Conservation (phyloP, 2,113 vertebrate genomes). For the Oplegnathus fasciatus region DNA sequence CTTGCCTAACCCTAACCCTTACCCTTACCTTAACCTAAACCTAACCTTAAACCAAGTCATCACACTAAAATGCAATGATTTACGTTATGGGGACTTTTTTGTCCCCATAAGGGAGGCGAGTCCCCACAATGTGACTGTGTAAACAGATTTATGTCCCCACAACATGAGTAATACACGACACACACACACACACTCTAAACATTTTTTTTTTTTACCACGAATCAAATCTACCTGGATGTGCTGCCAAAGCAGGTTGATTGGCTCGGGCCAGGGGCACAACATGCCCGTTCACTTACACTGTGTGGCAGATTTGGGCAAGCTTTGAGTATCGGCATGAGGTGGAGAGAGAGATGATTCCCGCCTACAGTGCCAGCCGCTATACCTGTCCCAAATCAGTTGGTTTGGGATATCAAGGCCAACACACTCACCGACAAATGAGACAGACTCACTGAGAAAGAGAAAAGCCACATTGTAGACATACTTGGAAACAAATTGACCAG, state of each 20-base stretch:
- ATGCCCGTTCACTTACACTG: not conserved
- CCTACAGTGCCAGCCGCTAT: not conserved
- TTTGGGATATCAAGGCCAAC: constrained; percentile 11
- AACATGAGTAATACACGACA: too few relatives aligned
- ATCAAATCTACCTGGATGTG: constrained; percentile 3
- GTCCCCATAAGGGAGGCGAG: too few relatives aligned
- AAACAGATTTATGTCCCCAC: too few relatives aligned
- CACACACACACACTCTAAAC: not conserved
- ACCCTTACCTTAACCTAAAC: too few relatives aligned
- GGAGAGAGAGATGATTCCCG: constrained; percentile 16
- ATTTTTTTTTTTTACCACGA: not conserved
- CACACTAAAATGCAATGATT: too few relatives aligned
- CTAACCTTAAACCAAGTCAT: too few relatives aligned
- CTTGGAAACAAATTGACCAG: not conserved
- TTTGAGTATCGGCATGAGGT: constrained; percentile 2
- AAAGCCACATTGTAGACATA: not conserved
- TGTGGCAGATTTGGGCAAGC: not conserved
- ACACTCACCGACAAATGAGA: constrained; percentile 12
- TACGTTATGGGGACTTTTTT: too few relatives aligned
- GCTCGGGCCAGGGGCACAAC: not conserved
- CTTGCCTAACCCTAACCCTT: too few relatives aligned
- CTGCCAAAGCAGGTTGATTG: constrained; percentile 2
- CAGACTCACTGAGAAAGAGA: not conserved
- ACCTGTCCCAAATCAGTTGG: not conserved
- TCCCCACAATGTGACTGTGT: too few relatives aligned